Evolutionary conservation across 2,797 vertebrate species (phyloP).

Genomic region (Scolopax bukidnonensis): DNA sequence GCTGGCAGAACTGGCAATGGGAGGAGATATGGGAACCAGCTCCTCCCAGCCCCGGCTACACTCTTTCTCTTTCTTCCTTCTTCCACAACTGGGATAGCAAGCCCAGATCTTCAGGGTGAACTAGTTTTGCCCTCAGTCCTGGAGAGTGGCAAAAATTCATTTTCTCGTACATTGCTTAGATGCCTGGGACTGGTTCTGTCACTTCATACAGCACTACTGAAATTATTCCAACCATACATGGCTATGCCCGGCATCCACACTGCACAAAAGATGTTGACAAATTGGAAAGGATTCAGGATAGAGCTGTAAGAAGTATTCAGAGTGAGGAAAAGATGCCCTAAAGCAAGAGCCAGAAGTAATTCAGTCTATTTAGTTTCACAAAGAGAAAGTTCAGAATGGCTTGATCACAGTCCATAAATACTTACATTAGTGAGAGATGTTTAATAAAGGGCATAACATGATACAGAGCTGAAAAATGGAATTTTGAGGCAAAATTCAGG

Average conservation of each 20-base stretch:
- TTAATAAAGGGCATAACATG: conserved; percentile 26
- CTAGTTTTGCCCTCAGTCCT: background rate
- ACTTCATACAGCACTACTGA: background rate
- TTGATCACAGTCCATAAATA: conserved; percentile 3
- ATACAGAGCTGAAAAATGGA: conserved; percentile 11
- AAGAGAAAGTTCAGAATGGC: conserved; percentile 2
- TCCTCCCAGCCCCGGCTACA: background rate
- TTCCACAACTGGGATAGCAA: background rate
- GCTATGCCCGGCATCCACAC: background rate
- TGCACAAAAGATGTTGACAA: background rate
- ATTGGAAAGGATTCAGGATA: background rate
- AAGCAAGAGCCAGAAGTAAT: conserved; percentile 15
- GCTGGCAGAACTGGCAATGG: background rate
- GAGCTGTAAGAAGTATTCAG: conserved; percentile 10
- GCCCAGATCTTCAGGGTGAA: background rate
- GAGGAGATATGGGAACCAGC: background rate
- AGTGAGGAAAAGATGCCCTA: background rate
- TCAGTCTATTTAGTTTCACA: background rate
- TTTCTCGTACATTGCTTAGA: background rate
- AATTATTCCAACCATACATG: background rate
- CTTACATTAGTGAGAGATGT: background rate
- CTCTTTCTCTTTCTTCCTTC: background rate
- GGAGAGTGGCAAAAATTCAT: background rate
- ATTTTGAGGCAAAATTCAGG: conserved; percentile 5
- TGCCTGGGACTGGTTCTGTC: background rate